phyloP scores from a whole-genome alignment of 2,113 vertebrate species.

The Varanus salvator region DNA sequence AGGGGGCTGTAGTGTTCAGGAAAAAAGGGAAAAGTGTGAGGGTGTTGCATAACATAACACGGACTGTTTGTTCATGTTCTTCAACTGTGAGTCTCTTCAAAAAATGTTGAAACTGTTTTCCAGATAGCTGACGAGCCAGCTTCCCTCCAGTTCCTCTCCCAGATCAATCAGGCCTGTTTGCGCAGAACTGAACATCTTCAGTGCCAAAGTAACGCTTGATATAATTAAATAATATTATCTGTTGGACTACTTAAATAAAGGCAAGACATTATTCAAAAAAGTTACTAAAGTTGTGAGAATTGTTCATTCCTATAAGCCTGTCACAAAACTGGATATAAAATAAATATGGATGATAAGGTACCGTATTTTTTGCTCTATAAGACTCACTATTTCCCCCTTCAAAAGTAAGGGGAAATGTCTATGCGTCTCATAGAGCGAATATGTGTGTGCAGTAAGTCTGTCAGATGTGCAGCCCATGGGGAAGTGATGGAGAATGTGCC shows the following conservation, averaged over 20 bases:
- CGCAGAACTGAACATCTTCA: not conserved
- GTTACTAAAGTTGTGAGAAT: not conserved
- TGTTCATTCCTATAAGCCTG: not conserved
- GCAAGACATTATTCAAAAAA: not conserved
- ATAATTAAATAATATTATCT: not conserved
- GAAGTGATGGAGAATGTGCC: too few species aligned
- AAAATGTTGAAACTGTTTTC: not conserved
- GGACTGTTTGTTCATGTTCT: not conserved
- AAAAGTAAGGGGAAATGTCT: too few species aligned
- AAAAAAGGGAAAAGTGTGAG: not conserved
- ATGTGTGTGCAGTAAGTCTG: too few species aligned
- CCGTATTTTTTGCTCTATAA: too few species aligned
- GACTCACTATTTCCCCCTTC: too few species aligned
- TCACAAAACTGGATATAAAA: not conserved
- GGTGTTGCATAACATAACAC: not conserved
- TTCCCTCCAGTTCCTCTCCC: not conserved
- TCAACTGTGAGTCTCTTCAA: not conserved
- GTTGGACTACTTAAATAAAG: not conserved
- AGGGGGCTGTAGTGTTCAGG: not conserved
- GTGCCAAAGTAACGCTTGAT: not conserved
- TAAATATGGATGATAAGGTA: too few species aligned
- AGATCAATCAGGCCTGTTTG: not conserved
- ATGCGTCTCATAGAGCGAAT: too few species aligned
- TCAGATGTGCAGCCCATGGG: too few species aligned
- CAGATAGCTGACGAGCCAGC: not conserved